Percentiles rank a stretch among this genome's conserved stretches.
Conservation (phyloP, 2,113 vertebrate genomes). For the Puffinus mauretanicus region DNA sequence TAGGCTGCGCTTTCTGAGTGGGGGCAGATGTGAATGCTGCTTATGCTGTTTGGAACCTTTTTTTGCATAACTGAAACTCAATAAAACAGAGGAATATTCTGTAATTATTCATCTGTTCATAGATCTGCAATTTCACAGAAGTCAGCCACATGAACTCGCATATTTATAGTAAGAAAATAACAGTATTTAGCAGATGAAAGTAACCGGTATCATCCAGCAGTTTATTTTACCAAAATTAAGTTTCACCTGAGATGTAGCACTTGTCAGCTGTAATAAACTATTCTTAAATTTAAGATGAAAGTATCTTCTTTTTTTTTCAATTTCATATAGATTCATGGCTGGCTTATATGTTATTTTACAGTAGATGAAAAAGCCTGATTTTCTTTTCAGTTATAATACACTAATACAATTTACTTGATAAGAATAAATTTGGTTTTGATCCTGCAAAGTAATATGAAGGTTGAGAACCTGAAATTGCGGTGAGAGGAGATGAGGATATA, state of each 20-base stretch:
- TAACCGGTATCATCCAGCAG: not conserved
- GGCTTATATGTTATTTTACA: not conserved
- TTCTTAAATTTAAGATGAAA: not conserved
- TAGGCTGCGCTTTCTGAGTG: not conserved
- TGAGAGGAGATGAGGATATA: not conserved
- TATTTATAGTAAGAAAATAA: not conserved
- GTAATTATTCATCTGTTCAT: not conserved
- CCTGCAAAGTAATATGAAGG: not conserved
- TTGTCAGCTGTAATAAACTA: not conserved
- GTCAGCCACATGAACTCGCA: not conserved
- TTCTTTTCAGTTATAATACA: not conserved
- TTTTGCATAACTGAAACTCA: not conserved
- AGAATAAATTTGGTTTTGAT: not conserved
- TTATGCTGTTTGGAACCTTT: not conserved
- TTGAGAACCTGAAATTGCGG: not conserved
- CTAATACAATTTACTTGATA: not conserved
- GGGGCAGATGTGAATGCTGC: not conserved
- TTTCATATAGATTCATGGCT: not conserved
- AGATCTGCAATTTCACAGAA: not conserved
- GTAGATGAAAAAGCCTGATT: not conserved
- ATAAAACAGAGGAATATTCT: not conserved
- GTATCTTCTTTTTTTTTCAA: not conserved
- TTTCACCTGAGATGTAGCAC: not conserved
- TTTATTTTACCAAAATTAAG: not conserved
- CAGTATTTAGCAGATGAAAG: not conserved